A percentile compares a stretch with the other conserved stretches of the same genome.
These are phyloP conservation scores for Allacma fusca DNA, from an alignment of 2,888 invertebrate genomes.

Conservation along the genomic window DNA sequence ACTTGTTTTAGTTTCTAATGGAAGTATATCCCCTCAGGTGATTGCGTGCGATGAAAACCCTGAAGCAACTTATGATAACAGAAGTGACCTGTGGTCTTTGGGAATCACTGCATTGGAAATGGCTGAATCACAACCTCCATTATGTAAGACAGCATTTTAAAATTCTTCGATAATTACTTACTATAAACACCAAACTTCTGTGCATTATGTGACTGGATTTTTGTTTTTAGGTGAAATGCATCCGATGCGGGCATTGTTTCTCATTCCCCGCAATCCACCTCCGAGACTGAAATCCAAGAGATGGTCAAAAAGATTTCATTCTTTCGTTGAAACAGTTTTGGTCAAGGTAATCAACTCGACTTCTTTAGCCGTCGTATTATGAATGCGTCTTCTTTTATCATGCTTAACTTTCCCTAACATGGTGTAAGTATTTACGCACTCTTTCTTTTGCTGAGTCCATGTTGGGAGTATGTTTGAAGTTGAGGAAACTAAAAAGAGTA, in stretches of 20 bases:
- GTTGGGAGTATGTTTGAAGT: no score
- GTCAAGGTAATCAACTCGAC: slow-evolving; percentile 67
- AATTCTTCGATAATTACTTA: no score
- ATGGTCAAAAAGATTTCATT: slow-evolving; percentile 97
- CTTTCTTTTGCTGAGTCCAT: no score
- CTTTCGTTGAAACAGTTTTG: slow-evolving; percentile 96
- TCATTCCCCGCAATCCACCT: slow-evolving; percentile 97
- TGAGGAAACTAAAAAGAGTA: no score
- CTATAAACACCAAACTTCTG: no score
- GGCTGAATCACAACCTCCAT: slow-evolving; percentile 99
- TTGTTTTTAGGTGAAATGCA: slow-evolving; percentile 67
- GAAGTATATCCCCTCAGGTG: slow-evolving; percentile 67
- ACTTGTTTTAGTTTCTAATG: not conserved
- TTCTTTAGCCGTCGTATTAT: no score
- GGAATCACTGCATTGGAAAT: slow-evolving; percentile 99
- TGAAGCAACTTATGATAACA: slow-evolving; percentile 99
- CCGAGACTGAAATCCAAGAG: slow-evolving; percentile 95
- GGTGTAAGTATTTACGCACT: no score
- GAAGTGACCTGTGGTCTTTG: slow-evolving; percentile 88
- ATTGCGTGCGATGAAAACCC: slow-evolving; percentile 99
- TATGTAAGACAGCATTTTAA: no score
- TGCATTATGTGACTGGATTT: no score
- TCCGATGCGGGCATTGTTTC: slow-evolving; percentile 98
- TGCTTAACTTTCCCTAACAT: no score
- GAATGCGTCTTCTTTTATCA: no score